A percentile compares a stretch with the other conserved stretches of the same genome.
Conservation (phyloP, 1,140 invertebrate genomes). For the Psix sp. region DNA sequence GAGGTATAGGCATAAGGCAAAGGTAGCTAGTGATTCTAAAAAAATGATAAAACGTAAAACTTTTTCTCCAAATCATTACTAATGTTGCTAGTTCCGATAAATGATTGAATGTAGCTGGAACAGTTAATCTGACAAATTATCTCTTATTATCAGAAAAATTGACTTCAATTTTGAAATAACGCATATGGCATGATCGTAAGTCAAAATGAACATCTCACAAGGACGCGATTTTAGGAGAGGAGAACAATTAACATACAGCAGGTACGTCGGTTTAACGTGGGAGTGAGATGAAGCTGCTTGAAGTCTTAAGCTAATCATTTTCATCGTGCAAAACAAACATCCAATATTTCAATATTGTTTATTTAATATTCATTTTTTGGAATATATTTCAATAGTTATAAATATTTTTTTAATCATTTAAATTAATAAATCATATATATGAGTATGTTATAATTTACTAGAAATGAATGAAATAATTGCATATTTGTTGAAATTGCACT, state of each 20-base stretch:
- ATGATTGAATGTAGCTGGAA: constrained; percentile 46
- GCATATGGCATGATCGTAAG: constrained; percentile 50
- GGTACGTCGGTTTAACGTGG: constrained; percentile 57
- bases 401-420: too few relatives aligned
- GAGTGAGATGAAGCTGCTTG: constrained; percentile 61
- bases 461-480: constrained; percentile 9
- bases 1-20: constrained; percentile 66
- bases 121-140: constrained; percentile 36
- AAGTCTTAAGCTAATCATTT: constrained; percentile 55
- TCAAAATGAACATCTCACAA: constrained; percentile 55
- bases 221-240: constrained; percentile 54
- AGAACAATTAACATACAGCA: constrained; percentile 52
- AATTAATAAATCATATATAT: too few relatives aligned
- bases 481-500: constrained; percentile 28
- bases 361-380: background rate
- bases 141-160: constrained; percentile 24
- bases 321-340: constrained; percentile 39
- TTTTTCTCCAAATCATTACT: constrained; percentile 45
- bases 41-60: constrained; percentile 43
- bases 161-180: constrained; percentile 38
- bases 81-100: constrained; percentile 30
- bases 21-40: constrained; percentile 64
- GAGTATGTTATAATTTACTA: too few relatives aligned
- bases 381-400: too few relatives aligned
- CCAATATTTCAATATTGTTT: constrained; percentile 22